Base-by-base conservation (phyloP, 2,888 invertebrate species). In the Orthosia gothica region DNA sequence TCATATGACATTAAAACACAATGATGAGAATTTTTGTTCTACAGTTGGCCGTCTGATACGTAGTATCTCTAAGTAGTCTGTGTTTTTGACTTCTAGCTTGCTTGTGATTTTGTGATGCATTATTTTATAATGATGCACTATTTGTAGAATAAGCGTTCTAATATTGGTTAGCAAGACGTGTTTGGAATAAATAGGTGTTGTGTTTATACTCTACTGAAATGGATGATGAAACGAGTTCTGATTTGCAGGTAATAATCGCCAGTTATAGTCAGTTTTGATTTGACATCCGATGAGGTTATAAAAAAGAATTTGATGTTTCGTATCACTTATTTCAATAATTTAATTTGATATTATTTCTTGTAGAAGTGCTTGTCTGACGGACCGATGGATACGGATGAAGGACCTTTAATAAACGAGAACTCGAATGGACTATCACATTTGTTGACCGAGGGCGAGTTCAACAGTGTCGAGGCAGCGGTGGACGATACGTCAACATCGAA, bases 401-500 rank as follows among this genome's bases (percentile, higher is more conserved):
- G 95, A 2, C 95, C 96, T 18, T 80, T 96, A 68, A 96, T 95
- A 65, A 95, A 96, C 77, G 96, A 96, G 84, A 96, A 96, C 81
- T 96, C 96, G 2, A 96, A 96, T 83, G 96, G 96, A 12, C 86
- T 96, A 70, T 96, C 96, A 13, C 96, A 96, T 90, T 90, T 96
- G 82, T 88, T 96, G 81, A 96, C 95, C 20, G 96, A 96, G 79
- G 93, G 95, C 52, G 96, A 95, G 85, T 96, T 96, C 85, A 95
- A 93, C 81, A 96, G 95, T 86, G 96, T 96, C 45, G 96, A 96
- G 74, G 94, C 95, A 26, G 92, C 90, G 49, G 96, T 91, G 76
- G 96, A 96, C 84, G 96, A 96, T 84, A 95, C 96, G 47, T 96
- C 96, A 54, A 92, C 93, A 54, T 96, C 96, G 5, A 95, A 96